These are phyloP conservation scores for Xenotilapia caudafasciata DNA, from an alignment of 2,113 vertebrate species.

Conservation along the genomic window DNA sequence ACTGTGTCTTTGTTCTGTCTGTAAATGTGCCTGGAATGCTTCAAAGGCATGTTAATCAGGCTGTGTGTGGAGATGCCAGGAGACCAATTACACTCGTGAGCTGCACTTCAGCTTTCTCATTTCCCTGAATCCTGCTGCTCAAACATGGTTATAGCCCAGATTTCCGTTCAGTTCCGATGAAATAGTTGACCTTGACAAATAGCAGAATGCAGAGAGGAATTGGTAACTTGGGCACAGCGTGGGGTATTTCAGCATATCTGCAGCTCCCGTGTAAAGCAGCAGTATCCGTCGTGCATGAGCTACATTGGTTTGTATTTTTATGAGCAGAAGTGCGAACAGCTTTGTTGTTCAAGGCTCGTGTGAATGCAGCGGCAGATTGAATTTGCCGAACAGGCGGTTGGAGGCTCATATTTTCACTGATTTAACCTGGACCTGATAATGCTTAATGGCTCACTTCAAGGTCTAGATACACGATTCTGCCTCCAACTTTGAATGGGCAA, in stretches of 20 bases:
- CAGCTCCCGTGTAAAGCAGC: background rate
- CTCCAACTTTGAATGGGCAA: background rate
- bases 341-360: slow-evolving; percentile 5
- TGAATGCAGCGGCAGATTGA: slow-evolving; percentile 5
- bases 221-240: slow-evolving; percentile 21
- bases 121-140: slow-evolving; percentile 57
- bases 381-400: background rate
- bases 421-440: background rate
- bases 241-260: background rate
- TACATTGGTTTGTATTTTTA: background rate
- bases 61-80: slow-evolving; percentile 60
- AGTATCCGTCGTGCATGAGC: background rate
- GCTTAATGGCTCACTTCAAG: background rate
- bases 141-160: slow-evolving; percentile 38
- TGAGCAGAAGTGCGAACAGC: background rate
- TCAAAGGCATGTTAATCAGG: slow-evolving; percentile 75
- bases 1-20: slow-evolving; percentile 63
- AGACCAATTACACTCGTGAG: slow-evolving; percentile 71
- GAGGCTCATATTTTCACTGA: background rate
- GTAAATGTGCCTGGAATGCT: slow-evolving; percentile 63
- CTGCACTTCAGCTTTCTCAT: slow-evolving; percentile 57
- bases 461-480: background rate
- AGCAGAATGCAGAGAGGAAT: slow-evolving; percentile 15
- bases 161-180: slow-evolving; percentile 24
- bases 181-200: slow-evolving; percentile 63